A percentile compares a stretch with the other conserved stretches of the same genome.
Conservation (phyloP, 1,140 invertebrate genomes). For the Cydia strobilella region DNA sequence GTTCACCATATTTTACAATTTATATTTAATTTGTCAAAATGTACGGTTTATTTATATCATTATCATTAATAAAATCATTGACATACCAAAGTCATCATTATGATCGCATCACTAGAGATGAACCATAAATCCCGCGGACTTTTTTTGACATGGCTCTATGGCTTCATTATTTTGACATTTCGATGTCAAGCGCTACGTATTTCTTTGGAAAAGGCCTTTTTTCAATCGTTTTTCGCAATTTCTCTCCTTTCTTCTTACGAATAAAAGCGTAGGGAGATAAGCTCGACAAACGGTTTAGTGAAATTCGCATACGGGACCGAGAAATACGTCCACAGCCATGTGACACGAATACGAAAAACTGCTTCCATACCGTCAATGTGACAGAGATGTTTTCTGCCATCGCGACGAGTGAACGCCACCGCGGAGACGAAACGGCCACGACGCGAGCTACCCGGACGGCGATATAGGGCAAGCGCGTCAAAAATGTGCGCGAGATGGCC, state of each 20-base stretch:
- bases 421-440: slow-evolving; percentile 59
- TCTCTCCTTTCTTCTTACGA: slow-evolving; percentile 54
- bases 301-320: slow-evolving; percentile 48
- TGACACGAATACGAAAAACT: slow-evolving; percentile 80
- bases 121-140: slow-evolving; percentile 64
- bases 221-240: slow-evolving; percentile 59
- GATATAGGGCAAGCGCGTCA: slow-evolving; percentile 72
- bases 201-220: slow-evolving; percentile 70
- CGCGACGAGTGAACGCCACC: slow-evolving; percentile 67
- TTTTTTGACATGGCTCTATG: slow-evolving; percentile 77
- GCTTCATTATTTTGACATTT: slow-evolving; percentile 81
- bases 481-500: slow-evolving; percentile 80
- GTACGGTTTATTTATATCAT: not conserved
- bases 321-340: slow-evolving; percentile 76
- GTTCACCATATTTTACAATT: no score
- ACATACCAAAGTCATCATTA: not conserved
- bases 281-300: slow-evolving; percentile 38
- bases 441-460: slow-evolving; percentile 69
- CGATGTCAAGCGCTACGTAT: slow-evolving; percentile 80
- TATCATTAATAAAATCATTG: not conserved
- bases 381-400: slow-evolving; percentile 80
- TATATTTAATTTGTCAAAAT: no score
- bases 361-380: slow-evolving; percentile 79
- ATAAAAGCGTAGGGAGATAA: slow-evolving; percentile 47
- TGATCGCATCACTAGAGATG: not conserved